These are phyloP conservation scores for Podarcis raffonei DNA, from an alignment of 2,113 vertebrate species.

Conservation along the genomic window DNA sequence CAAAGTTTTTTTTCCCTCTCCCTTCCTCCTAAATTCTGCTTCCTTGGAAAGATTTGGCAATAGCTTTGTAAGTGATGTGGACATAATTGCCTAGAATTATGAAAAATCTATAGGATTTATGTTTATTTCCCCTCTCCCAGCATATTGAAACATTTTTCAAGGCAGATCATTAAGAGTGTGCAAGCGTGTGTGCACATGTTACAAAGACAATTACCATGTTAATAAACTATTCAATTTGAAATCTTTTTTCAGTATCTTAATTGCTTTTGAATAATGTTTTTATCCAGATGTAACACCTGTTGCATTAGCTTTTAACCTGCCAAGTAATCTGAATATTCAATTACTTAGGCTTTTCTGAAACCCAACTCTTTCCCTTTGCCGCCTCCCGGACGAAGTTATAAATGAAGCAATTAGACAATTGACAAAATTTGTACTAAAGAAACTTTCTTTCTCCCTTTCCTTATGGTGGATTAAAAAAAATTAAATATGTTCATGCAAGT, in stretches of 20 bases:
- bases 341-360: conserved; percentile 79
- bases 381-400: conserved; percentile 60
- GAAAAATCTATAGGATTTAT: conserved; percentile 80
- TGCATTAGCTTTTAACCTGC: conserved; percentile 81
- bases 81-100: conserved; percentile 88
- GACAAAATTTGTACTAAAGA: conserved; percentile 68
- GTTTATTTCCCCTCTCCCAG: conserved; percentile 80
- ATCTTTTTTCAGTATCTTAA: conserved; percentile 84
- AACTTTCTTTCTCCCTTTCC: conserved; percentile 57
- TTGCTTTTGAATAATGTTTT: conserved; percentile 85
- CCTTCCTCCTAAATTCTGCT: conserved; percentile 77
- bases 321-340: conserved; percentile 69
- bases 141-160: conserved; percentile 80
- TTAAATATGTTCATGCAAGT: conserved; percentile 60
- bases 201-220: conserved; percentile 93
- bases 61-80: conserved; percentile 90
- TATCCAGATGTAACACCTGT: conserved; percentile 77
- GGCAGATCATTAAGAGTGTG: conserved; percentile 86
- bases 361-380: conserved; percentile 25
- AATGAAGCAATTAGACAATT: conserved; percentile 73
- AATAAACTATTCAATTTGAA: conserved; percentile 97
- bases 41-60: conserved; percentile 88
- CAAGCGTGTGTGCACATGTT: conserved; percentile 87
- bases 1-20: conserved; percentile 58
- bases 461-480: conserved; percentile 53